Conservation (phyloP, 2,797 vertebrate genomes). For the Ibycter americanus region DNA sequence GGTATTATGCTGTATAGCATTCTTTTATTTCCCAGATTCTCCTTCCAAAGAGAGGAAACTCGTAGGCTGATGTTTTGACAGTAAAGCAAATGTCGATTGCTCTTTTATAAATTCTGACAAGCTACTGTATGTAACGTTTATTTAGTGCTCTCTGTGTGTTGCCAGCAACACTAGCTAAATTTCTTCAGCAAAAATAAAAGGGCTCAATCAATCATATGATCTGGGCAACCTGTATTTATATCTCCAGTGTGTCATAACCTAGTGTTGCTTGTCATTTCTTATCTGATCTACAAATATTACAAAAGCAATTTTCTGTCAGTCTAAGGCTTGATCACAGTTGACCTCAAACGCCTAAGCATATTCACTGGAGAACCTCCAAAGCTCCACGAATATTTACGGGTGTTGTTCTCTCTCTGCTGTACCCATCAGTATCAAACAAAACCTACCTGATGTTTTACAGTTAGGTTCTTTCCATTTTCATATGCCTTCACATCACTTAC, state of each 20-base stretch:
- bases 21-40: slow-evolving; percentile 37
- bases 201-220: slow-evolving; percentile 37
- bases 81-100: slow-evolving; percentile 70
- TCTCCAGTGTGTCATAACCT: slow-evolving; percentile 58
- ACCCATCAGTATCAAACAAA: background rate
- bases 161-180: slow-evolving; percentile 60
- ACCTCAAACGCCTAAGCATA: slow-evolving; percentile 62
- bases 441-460: background rate
- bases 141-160: slow-evolving; percentile 55
- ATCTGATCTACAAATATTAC: slow-evolving; percentile 72
- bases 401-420: background rate
- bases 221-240: slow-evolving; percentile 38
- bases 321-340: slow-evolving; percentile 57
- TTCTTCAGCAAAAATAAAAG: slow-evolving; percentile 55
- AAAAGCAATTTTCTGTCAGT: slow-evolving; percentile 68
- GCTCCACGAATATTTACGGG: background rate
- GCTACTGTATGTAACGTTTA: slow-evolving; percentile 55
- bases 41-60: slow-evolving; percentile 57
- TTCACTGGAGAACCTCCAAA: slow-evolving; percentile 49
- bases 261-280: slow-evolving; percentile 72
- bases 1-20: background rate
- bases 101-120: slow-evolving; percentile 70
- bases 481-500: background rate
- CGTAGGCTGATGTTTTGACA: slow-evolving; percentile 71
- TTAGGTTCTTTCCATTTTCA: background rate